Percentiles rank a stretch among this genome's conserved stretches.
Conservation (phyloP, 2,888 invertebrate genomes). For the Drosophila hamatofila region DNA sequence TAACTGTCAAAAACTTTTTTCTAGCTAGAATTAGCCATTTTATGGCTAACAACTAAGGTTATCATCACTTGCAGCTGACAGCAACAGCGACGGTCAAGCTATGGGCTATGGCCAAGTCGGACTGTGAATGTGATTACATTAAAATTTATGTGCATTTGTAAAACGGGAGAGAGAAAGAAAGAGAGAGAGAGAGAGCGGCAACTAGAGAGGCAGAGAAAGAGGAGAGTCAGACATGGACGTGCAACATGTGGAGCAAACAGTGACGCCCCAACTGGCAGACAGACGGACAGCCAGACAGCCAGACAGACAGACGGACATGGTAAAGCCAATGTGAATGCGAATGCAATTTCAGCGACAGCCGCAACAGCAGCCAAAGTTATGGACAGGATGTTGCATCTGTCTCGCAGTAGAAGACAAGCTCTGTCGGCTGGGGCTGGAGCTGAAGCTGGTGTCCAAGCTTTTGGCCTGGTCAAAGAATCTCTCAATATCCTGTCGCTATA, state of each 20-base stretch:
- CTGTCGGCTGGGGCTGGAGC: background rate
- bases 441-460: background rate
- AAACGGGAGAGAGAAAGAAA: constrained; percentile 33
- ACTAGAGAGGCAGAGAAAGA: background rate
- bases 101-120: constrained; percentile 45
- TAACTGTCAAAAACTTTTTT: background rate
- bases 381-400: constrained; percentile 81
- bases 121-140: constrained; percentile 81
- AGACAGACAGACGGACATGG: constrained; percentile 17
- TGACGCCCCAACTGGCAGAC: constrained; percentile 55
- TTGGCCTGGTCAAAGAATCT: constrained; percentile 52
- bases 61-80: constrained; percentile 9
- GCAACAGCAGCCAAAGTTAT: constrained; percentile 67
- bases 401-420: constrained; percentile 34
- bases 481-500: constrained; percentile 81
- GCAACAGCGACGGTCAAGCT: constrained; percentile 32
- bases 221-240: constrained; percentile 49
- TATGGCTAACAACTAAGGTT: background rate
- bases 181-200: background rate
- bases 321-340: constrained; percentile 38
- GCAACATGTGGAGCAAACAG: constrained; percentile 74
- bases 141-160: constrained; percentile 82
- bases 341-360: constrained; percentile 59
- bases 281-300: constrained; percentile 1
- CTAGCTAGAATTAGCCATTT: constrained; percentile 1